Conservation (phyloP, 2,113 vertebrate species). For the Prolemur simus region DNA sequence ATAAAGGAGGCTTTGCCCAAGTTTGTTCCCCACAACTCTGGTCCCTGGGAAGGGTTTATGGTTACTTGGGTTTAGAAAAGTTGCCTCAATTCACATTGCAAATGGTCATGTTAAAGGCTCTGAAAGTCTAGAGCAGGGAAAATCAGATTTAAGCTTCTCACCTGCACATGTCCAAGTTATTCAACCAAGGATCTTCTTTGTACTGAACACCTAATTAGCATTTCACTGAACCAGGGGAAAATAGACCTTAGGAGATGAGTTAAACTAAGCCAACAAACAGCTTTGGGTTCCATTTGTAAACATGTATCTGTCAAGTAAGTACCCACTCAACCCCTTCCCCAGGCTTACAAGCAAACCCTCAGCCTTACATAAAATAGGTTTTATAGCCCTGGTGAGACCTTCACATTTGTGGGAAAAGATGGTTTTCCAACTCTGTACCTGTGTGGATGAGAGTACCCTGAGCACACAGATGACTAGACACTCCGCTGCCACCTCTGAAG, state of each 20-base stretch:
- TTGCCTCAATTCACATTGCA: background rate
- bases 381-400: background rate
- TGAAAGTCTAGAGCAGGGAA: background rate
- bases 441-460: background rate
- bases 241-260: background rate
- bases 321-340: background rate
- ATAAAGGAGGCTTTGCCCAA: background rate
- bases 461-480: background rate
- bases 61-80: background rate
- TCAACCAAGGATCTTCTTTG: background rate
- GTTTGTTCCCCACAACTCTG: background rate
- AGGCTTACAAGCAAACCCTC: background rate
- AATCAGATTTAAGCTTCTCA: background rate
- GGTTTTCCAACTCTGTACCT: too few relatives aligned
- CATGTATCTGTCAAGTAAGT: background rate
- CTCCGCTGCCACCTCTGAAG: background rate
- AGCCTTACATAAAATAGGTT: fast-evolving
- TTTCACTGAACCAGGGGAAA: background rate
- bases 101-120: background rate
- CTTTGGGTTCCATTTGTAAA: background rate
- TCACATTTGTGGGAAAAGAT: background rate
- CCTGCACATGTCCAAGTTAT: background rate
- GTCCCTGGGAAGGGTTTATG: background rate
- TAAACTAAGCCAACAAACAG: background rate
- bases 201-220: background rate